Evolutionary conservation across 92 coral and sea anemone genomes (phyloP), one percentile per base, ranked within the genome.

Genomic region (Epizoanthus illoricatus): DNA sequence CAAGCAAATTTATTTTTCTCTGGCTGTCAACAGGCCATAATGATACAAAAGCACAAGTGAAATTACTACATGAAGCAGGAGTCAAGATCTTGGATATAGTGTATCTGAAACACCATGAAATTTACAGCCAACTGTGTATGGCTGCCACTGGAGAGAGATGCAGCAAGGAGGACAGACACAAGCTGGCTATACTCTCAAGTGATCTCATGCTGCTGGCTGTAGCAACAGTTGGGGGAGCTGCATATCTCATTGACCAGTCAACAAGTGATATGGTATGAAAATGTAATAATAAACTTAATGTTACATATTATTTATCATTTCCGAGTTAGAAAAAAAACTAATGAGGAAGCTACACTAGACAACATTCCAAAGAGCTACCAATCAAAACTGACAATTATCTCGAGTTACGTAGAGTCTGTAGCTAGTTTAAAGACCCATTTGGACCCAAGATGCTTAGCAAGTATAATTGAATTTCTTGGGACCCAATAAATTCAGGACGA

Each of bases 131-230:
- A 85, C 88, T 96, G 28, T 92, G 97, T 79, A 83, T 90, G 87
- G 89, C 91, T 23, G 99, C 99, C 0, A 96, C 99, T 36, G 99
- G 99, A 54, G 98, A 96, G 65, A 85, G 87, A 45, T 87, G 88
- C 69, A 64, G 81, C 65, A 87, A 70, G 40, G 85, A 91, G 54
- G 94, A 92, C 81, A 88, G 99, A 43, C 98, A 94, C 60, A 96
- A 89, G 75, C 81, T 96, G 19, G 90, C 98, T 56, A 89, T 93
- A 3, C 75, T 96, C 20, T 87, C 94, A 3, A 86, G 90, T 75
- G 98, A 96, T 80, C 89, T 90, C 57, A 96, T 96, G 99, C 73
- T 96, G 45, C 72, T 93, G 80, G 98, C 98, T 19, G 97, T 89
- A 13, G 91, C 94, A 81, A 88, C 91, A 18, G 91, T 96, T 62